A percentile compares a stretch with the other conserved stretches of the same genome.
Evolutionary conservation across 2,888 invertebrate genomes (phyloP).

Genomic region (Leucozona laternaria): DNA sequence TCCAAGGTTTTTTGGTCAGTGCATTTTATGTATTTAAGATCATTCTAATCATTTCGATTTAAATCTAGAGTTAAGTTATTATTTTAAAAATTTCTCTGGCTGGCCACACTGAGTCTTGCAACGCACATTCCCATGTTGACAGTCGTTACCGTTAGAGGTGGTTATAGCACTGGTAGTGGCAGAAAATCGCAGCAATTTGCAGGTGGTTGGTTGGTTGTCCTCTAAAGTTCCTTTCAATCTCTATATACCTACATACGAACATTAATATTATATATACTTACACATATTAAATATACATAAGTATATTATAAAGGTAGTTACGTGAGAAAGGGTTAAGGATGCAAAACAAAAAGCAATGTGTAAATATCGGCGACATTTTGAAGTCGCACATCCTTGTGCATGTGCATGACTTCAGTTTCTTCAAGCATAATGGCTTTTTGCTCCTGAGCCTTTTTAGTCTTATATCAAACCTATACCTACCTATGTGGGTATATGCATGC

Average conservation of each 20-base stretch:
- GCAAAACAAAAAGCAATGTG: conserved; percentile 66
- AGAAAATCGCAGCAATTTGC: conserved; percentile 65
- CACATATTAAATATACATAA: neutral
- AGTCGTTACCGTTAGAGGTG: conserved; percentile 9
- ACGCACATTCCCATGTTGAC: conserved; percentile 25
- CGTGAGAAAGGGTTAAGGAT: conserved; percentile 49
- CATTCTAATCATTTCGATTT: neutral
- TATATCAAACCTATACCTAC: conserved; percentile 7
- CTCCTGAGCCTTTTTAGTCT: conserved; percentile 32
- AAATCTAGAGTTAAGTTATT: neutral
- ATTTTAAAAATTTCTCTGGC: neutral
- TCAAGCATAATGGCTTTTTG: conserved; percentile 50
- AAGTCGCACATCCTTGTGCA: conserved; percentile 69
- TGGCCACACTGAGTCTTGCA: conserved; percentile 2
- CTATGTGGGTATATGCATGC: neutral
- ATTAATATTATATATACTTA: neutral
- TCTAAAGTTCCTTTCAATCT: conserved; percentile 59
- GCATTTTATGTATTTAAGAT: no score
- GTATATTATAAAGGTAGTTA: neutral
- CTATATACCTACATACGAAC: neutral
- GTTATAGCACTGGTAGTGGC: conserved; percentile 33
- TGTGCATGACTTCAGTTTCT: conserved; percentile 59
- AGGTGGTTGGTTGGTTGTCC: conserved; percentile 66
- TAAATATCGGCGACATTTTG: conserved; percentile 73
- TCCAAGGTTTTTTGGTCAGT: no score